A percentile compares a stretch with the other conserved stretches of the same genome.
phyloP scores from a whole-genome alignment of 2,797 vertebrate genomes.

The Ctenopoma kingsleyae region DNA sequence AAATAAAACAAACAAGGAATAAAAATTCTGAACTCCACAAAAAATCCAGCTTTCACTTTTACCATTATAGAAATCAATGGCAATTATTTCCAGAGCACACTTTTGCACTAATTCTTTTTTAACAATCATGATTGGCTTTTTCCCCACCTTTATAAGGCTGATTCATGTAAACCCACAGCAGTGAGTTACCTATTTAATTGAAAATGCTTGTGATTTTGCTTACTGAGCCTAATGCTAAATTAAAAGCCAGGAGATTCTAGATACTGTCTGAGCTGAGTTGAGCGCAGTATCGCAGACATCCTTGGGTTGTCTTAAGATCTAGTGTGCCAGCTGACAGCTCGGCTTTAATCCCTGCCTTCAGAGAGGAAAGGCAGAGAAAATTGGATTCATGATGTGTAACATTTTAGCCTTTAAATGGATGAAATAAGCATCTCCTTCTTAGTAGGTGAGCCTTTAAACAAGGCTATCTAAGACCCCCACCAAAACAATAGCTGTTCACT shows the following conservation, averaged over 20 bases:
- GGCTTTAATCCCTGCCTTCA: constrained; percentile 85
- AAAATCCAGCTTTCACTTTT: constrained; percentile 27
- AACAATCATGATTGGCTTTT: constrained; percentile 53
- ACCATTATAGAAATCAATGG: constrained; percentile 44
- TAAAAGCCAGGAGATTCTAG: constrained; percentile 80
- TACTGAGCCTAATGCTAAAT: constrained; percentile 81
- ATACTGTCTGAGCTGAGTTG: constrained; percentile 74
- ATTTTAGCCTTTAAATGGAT: constrained; percentile 84
- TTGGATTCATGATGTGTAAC: constrained; percentile 85
- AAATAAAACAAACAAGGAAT: neutral
- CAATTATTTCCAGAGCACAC: constrained; percentile 62
- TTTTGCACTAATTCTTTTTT: constrained; percentile 55
- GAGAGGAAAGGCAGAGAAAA: constrained; percentile 80
- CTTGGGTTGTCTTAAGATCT: constrained; percentile 78
- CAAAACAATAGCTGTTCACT: constrained; percentile 82
- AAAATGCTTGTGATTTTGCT: constrained; percentile 76
- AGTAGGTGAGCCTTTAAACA: constrained; percentile 81
- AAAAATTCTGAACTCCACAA: constrained; percentile 15
- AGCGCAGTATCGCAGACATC: constrained; percentile 73
- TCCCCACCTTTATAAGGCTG: constrained; percentile 42
- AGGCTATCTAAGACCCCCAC: constrained; percentile 70
- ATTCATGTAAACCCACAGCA: constrained; percentile 58
- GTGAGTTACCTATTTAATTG: constrained; percentile 72
- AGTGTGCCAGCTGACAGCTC: constrained; percentile 79
- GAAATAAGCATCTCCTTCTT: constrained; percentile 80